A percentile compares a stretch with the other conserved stretches of the same genome.
Conservation (phyloP, 2,888 invertebrate genomes). For the Lumbricus terrestris region DNA sequence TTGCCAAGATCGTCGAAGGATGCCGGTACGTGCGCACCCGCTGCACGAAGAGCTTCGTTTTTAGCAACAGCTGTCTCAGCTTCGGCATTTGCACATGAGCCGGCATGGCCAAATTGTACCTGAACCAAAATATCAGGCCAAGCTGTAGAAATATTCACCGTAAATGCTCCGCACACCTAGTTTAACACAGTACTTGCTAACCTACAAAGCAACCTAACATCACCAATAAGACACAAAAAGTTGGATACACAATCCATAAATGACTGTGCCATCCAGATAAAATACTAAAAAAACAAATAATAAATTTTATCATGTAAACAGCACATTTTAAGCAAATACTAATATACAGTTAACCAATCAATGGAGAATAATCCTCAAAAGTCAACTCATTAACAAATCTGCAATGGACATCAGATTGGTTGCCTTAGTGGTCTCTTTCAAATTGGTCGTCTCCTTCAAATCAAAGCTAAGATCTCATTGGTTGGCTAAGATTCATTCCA, state of each 20-base stretch:
- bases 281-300: neutral
- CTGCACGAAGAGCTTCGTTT: conserved; percentile 77
- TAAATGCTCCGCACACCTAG: neutral
- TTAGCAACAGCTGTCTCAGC: conserved; percentile 90
- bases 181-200: neutral
- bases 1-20: conserved; percentile 90
- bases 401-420: neutral
- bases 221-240: neutral
- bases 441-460: too few relatives aligned
- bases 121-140: conserved; percentile 47
- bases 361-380: neutral
- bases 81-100: conserved; percentile 92
- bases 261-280: neutral
- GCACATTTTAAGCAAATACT: neutral
- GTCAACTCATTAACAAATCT: neutral
- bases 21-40: conserved; percentile 86
- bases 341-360: neutral
- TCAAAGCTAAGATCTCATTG: too few relatives aligned
- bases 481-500: too few relatives aligned
- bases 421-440: too few relatives aligned
- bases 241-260: neutral
- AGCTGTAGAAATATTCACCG: neutral
- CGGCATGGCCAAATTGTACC: conserved; percentile 99
- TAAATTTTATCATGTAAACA: neutral
- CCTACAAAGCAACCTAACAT: neutral